phyloP scores from a whole-genome alignment of 2,888 invertebrate species.

The Agriopis leucophaearia region DNA sequence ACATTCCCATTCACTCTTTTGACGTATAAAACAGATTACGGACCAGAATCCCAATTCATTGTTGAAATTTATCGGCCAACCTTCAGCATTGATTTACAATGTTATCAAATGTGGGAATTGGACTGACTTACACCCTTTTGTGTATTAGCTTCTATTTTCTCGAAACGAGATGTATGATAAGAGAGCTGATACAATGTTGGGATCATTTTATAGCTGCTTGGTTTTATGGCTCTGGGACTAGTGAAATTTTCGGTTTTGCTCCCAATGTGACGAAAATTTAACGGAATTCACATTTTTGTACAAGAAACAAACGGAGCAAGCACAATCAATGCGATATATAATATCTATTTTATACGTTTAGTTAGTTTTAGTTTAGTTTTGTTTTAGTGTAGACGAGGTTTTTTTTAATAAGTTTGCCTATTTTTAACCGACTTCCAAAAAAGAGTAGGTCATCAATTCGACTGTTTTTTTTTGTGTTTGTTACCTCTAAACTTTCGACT shows the following conservation, averaged over 20 bases:
- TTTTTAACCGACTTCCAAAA: no score
- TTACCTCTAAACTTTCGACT: no score
- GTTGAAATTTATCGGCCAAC: slow-evolving; percentile 17
- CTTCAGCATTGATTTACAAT: slow-evolving; percentile 36
- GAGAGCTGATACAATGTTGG: slow-evolving; percentile 12
- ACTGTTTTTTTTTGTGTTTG: no score
- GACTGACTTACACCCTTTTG: slow-evolving; percentile 27
- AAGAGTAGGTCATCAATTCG: no score
- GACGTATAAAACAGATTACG: slow-evolving; percentile 11
- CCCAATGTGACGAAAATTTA: no score
- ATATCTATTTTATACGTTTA: no score
- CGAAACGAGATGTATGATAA: slow-evolving; percentile 13
- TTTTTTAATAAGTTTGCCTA: no score
- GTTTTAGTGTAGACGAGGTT: no score
- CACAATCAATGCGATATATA: no score
- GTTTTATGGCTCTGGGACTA: slow-evolving; percentile 4
- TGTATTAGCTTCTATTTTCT: slow-evolving; percentile 29
- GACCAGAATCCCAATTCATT: slow-evolving; percentile 17
- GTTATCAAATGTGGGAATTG: slow-evolving; percentile 26
- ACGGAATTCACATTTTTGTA: no score
- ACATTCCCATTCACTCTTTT: slow-evolving; percentile 1
- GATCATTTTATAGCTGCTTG: slow-evolving; percentile 12
- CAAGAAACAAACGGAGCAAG: no score
- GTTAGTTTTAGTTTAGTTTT: no score
- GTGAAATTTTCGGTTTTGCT: background rate